phyloP scores from a whole-genome alignment of 2,888 invertebrate species.

The Ophion ventricosus region DNA sequence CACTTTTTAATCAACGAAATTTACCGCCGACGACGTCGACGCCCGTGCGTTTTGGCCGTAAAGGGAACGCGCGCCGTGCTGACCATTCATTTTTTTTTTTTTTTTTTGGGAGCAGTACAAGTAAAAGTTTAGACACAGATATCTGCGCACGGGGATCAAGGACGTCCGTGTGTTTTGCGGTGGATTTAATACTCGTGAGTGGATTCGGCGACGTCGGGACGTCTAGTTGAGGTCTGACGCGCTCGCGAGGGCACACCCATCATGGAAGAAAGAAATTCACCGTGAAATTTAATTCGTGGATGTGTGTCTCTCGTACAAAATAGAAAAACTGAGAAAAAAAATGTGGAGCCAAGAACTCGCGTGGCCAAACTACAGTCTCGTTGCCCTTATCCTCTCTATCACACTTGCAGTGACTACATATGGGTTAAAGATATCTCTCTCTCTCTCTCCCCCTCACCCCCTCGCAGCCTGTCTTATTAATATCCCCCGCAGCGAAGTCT shows the following conservation, averaged over 20 bases:
- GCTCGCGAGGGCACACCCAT: slow-evolving; percentile 70
- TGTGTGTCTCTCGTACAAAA: slow-evolving; percentile 21
- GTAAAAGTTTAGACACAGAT: slow-evolving; percentile 41
- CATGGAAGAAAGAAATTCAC: slow-evolving; percentile 66
- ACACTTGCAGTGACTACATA: slow-evolving; percentile 6
- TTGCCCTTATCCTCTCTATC: slow-evolving; percentile 37
- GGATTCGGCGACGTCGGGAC: slow-evolving; percentile 68
- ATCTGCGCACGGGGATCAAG: slow-evolving; percentile 27
- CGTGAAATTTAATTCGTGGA: slow-evolving; percentile 79
- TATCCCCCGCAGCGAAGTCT: slow-evolving; percentile 66
- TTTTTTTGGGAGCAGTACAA: slow-evolving; percentile 16
- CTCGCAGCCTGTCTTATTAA: slow-evolving; percentile 28
- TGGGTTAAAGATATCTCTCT: slow-evolving; percentile 7
- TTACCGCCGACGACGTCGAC: slow-evolving; percentile 63
- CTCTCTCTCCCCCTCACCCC: no score
- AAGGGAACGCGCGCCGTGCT: slow-evolving; percentile 30
- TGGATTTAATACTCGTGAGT: slow-evolving; percentile 35
- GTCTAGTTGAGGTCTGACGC: slow-evolving; percentile 64
- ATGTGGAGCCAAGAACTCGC: slow-evolving; percentile 46
- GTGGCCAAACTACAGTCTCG: slow-evolving; percentile 37
- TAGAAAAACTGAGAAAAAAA: slow-evolving; percentile 9
- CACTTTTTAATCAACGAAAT: slow-evolving; percentile 70
- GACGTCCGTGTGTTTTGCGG: slow-evolving; percentile 31
- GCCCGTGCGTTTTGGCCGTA: slow-evolving; percentile 45
- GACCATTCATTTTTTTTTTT: slow-evolving; percentile 26